Percentiles rank a stretch among this genome's conserved stretches.
Evolutionary conservation across 2,888 invertebrate species (phyloP).

Genomic region (Atethmia centrago): DNA sequence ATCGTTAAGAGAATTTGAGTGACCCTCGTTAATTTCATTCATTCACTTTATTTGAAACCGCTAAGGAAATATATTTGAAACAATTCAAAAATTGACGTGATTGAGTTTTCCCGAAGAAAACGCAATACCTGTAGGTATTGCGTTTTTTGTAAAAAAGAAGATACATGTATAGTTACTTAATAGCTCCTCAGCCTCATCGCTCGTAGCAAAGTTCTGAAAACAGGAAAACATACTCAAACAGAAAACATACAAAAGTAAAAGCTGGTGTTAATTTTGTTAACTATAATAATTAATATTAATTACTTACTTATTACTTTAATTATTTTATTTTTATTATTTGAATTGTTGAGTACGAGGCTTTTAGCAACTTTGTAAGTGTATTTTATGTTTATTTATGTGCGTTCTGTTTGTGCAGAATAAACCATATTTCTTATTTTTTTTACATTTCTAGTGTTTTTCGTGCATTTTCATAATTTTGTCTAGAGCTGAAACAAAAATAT

Average conservation of each 20-base stretch:
- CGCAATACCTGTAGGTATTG: not conserved
- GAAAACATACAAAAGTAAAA: not conserved
- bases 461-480: not conserved
- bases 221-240: not conserved
- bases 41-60: not conserved
- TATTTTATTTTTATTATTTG: too few relatives aligned
- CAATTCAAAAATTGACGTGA: not conserved
- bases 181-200: not conserved
- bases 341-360: too few relatives aligned
- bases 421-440: too few relatives aligned
- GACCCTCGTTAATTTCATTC: not conserved
- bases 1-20: conserved; percentile 2
- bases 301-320: too few relatives aligned
- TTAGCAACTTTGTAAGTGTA: too few relatives aligned
- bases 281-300: not conserved
- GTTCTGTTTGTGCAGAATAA: too few relatives aligned
- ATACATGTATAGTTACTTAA: not conserved
- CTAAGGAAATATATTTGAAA: not conserved
- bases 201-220: not conserved
- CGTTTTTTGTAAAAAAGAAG: not conserved
- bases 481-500: not conserved
- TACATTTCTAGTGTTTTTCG: not conserved
- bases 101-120: not conserved
- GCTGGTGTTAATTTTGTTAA: not conserved
- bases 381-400: too few relatives aligned